phyloP scores from a whole-genome alignment of 2,888 invertebrate species.

The Auanema freiburgensis region DNA sequence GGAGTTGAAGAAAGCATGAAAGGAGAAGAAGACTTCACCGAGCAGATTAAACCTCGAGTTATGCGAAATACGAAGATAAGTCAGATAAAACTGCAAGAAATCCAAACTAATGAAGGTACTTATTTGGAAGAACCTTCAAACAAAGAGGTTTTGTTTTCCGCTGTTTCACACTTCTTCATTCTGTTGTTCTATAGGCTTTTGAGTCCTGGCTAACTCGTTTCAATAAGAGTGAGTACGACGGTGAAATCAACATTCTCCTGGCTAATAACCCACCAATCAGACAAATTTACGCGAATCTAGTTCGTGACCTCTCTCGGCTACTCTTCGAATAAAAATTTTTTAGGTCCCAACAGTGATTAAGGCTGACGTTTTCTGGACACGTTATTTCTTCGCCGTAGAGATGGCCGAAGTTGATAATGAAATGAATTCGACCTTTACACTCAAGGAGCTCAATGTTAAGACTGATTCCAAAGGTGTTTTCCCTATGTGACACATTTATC shows the following conservation, averaged over 20 bases:
- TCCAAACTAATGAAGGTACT: constrained; percentile 48
- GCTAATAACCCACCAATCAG: constrained; percentile 72
- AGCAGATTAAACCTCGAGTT: constrained; percentile 41
- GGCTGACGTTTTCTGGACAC: constrained; percentile 80
- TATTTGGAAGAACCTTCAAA: constrained; percentile 40
- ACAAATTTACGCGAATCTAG: constrained; percentile 74
- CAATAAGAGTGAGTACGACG: constrained; percentile 55
- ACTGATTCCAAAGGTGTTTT: constrained; percentile 18
- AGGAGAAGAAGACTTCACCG: constrained; percentile 56
- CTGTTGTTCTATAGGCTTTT: constrained; percentile 29
- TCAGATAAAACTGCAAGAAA: constrained; percentile 29
- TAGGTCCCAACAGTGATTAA: constrained; percentile 71
- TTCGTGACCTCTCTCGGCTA: constrained; percentile 62
- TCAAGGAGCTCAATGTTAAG: constrained; percentile 38
- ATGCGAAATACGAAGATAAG: constrained; percentile 42
- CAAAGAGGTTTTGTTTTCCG: constrained; percentile 23
- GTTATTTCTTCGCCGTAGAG: constrained; percentile 77
- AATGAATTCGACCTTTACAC: constrained; percentile 33
- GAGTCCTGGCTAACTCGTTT: constrained; percentile 41
- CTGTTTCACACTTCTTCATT: constrained; percentile 1
- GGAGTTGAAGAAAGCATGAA: constrained; percentile 55
- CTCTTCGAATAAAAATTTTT: constrained; percentile 11
- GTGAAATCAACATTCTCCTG: constrained; percentile 71
- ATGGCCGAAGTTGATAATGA: constrained; percentile 54
- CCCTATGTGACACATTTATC: background rate